Evolutionary conservation across 1,140 invertebrate species (phyloP), one percentile per base, ranked within the genome.

Genomic region (Mamestra configurata): DNA sequence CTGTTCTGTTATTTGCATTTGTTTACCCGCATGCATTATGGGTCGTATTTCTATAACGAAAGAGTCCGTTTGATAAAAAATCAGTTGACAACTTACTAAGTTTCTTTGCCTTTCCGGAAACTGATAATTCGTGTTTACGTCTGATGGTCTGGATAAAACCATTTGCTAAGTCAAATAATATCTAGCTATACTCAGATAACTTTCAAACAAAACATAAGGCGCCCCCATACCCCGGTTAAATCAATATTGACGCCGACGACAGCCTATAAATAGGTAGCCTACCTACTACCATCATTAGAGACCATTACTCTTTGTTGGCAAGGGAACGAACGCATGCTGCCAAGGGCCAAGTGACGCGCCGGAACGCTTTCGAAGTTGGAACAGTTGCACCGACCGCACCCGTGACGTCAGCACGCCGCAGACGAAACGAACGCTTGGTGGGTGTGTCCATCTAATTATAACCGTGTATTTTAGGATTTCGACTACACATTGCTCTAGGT

Each of bases 401-500:
- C 59, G 66, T 88, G 86, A 88, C 86, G 88, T 88, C 86, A 88
- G 64, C 43, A 57, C 81, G 72, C 79, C 82, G 35, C 81, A 89
- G 84, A 89, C 88, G 61, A 76, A 83, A 77, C 82, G 75, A 77
- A 84, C 82, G 72, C 80, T 84, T 79, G n/a, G 82, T 78, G 85
- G 87, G 88, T 85, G 88, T 86, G 86, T 85, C 88, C 77, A 43
- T 80, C 82, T 88, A 88, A 88, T 89, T 88, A 85, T 89, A 88
- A 81, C 77, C 84, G 15, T 13, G 64, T 83, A 85, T 83, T 79
- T 84, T 82, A 70, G 78, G 79, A 72, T 77, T 75, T 79, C 73
- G 79, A 53, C 75, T 83, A 80, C 79, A 84, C 80, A 76, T 66
- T 80, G 55, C 79, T 81, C 79, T 90, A 86, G 89, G 89, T 88